These are phyloP conservation scores for Linyphia triangularis DNA, from an alignment of 2,888 invertebrate genomes.

Conservation along the genomic window DNA sequence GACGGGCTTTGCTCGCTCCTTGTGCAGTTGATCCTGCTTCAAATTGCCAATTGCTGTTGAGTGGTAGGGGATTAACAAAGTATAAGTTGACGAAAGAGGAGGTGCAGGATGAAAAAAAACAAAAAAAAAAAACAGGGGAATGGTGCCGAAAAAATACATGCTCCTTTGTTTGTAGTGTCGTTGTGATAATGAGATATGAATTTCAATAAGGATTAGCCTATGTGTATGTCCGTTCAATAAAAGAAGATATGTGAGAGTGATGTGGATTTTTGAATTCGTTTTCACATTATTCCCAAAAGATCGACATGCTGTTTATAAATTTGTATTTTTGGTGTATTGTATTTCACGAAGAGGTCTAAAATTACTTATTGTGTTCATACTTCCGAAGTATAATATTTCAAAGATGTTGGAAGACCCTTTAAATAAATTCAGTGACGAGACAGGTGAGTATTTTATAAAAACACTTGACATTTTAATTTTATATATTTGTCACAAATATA, in stretches of 20 bases:
- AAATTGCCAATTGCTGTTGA: conserved; percentile 50
- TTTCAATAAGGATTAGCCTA: conserved; percentile 65
- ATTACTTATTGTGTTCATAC: too few relatives aligned
- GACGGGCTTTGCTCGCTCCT: background rate
- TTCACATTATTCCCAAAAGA: too few relatives aligned
- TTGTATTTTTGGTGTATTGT: too few relatives aligned
- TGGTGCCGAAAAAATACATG: conserved; percentile 9
- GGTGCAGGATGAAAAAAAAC: background rate
- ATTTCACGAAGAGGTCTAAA: too few relatives aligned
- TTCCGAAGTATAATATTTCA: too few relatives aligned
- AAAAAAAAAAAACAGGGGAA: background rate
- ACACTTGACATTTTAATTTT: too few relatives aligned
- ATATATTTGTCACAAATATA: too few relatives aligned
- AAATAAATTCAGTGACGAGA: too few relatives aligned
- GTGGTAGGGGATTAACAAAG: conserved; percentile 18
- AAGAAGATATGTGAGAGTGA: background rate
- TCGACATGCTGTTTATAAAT: too few relatives aligned
- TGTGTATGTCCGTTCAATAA: conserved; percentile 19
- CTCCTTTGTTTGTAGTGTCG: conserved; percentile 43
- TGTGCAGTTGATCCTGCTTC: conserved; percentile 46
- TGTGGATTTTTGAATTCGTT: background rate
- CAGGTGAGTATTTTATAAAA: too few relatives aligned
- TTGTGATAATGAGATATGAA: conserved; percentile 68
- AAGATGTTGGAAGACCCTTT: too few relatives aligned
- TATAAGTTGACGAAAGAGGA: background rate